Evolutionary conservation across 2,797 vertebrate species (phyloP).

Genomic region (Dendrocincla tyrannina): DNA sequence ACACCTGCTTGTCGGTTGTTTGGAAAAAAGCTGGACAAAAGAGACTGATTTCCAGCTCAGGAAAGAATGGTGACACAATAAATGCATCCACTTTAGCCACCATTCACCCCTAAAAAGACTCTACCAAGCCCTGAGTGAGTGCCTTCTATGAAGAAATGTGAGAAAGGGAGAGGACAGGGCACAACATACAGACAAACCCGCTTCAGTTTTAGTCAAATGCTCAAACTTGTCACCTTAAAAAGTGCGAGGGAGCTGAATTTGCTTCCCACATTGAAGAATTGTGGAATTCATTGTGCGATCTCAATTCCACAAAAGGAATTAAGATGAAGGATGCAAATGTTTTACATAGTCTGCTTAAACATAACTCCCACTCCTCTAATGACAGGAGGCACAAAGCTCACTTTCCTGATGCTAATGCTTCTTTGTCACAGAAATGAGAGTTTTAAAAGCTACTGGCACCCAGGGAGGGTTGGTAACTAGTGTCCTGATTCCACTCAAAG

Average conservation of each 20-base stretch:
- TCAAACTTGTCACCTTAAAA: constrained; percentile 30
- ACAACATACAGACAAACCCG: not conserved
- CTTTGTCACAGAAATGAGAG: not conserved
- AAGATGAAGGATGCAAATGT: constrained; percentile 51
- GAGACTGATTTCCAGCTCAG: not conserved
- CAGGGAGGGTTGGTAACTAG: not conserved
- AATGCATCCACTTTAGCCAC: not conserved
- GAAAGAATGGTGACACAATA: not conserved
- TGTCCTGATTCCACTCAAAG: not conserved
- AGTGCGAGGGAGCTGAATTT: not conserved
- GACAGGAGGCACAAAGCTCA: constrained; percentile 11
- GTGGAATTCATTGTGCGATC: not conserved
- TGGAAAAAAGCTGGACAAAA: not conserved
- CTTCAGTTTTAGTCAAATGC: not conserved
- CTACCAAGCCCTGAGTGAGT: not conserved
- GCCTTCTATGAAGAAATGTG: not conserved
- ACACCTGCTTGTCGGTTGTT: not conserved
- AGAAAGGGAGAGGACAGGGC: not conserved
- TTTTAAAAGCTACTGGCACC: not conserved
- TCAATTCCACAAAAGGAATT: constrained; percentile 12
- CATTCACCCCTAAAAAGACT: not conserved
- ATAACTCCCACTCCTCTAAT: constrained; percentile 47
- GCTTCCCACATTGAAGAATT: constrained; percentile 44
- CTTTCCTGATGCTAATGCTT: not conserved
- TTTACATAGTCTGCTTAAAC: constrained; percentile 56